Conservation (phyloP, 1,140 invertebrate genomes). For the Globodera ellingtonae region DNA sequence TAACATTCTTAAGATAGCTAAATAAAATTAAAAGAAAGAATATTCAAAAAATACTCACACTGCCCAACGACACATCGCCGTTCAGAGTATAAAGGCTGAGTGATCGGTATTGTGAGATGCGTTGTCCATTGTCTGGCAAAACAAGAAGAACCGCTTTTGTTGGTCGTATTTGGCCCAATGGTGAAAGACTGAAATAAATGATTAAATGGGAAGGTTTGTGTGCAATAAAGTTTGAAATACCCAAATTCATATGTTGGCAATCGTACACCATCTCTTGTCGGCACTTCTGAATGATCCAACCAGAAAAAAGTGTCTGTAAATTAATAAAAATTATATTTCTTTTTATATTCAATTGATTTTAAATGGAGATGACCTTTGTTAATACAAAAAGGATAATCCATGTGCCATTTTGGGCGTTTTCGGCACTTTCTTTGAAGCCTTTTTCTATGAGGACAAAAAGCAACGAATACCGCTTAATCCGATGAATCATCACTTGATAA, state of each 20-base stretch:
- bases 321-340: slow-evolving; percentile 22
- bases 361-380: no score
- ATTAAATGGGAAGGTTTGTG: background rate
- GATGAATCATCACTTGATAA: no score
- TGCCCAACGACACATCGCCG: slow-evolving; percentile 31
- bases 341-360: background rate
- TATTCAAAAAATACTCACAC: background rate
- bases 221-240: slow-evolving; percentile 29
- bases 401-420: background rate
- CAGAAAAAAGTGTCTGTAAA: slow-evolving; percentile 63
- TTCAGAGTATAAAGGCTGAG: slow-evolving; percentile 52
- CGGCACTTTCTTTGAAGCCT: background rate
- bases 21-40: background rate
- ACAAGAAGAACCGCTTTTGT: slow-evolving; percentile 54
- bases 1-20: background rate
- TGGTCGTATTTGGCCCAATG: slow-evolving; percentile 46
- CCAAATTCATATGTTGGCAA: slow-evolving; percentile 64
- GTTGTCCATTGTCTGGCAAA: slow-evolving; percentile 49
- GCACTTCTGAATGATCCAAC: slow-evolving; percentile 55
- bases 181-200: slow-evolving; percentile 53
- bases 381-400: no score
- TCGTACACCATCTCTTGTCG: slow-evolving; percentile 59
- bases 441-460: background rate
- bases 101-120: slow-evolving; percentile 46
- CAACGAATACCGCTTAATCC: no score